Percentiles rank a stretch among this genome's conserved stretches.
These are phyloP conservation scores for Rhinopithecus roxellana DNA, from an alignment of 2,113 vertebrate genomes.

Conservation along the genomic window DNA sequence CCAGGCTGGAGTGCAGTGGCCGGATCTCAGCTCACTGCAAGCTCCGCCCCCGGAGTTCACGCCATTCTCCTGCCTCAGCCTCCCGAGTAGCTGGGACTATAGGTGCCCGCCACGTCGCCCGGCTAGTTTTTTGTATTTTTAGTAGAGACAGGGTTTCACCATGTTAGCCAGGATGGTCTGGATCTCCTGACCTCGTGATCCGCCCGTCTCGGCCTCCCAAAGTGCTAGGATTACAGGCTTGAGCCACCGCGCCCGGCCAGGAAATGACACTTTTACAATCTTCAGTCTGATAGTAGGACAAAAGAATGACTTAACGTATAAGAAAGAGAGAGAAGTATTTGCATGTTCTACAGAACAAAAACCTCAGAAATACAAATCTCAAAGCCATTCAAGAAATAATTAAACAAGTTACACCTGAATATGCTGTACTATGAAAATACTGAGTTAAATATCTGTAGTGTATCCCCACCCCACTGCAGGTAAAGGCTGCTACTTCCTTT, in stretches of 20 bases:
- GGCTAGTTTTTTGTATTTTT: too few species aligned
- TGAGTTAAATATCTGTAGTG: neutral
- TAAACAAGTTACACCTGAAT: neutral
- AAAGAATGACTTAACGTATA: neutral
- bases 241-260: neutral
- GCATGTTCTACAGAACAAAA: constrained; percentile 18
- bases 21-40: too few species aligned
- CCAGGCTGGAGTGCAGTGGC: too few species aligned
- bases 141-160: too few species aligned
- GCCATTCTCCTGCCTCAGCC: too few species aligned
- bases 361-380: neutral
- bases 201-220: too few species aligned
- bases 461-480: neutral
- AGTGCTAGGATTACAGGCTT: too few species aligned
- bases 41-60: too few species aligned
- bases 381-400: constrained; percentile 24
- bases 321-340: neutral
- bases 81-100: too few species aligned
- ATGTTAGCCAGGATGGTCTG: too few species aligned
- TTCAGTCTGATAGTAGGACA: neutral
- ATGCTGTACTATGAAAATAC: neutral
- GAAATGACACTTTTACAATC: neutral
- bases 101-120: too few species aligned
- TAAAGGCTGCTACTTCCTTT: neutral
- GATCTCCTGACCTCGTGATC: too few species aligned